Evolutionary conservation across 2,888 invertebrate genomes (phyloP).

Genomic region (Heliconius ethilla): DNA sequence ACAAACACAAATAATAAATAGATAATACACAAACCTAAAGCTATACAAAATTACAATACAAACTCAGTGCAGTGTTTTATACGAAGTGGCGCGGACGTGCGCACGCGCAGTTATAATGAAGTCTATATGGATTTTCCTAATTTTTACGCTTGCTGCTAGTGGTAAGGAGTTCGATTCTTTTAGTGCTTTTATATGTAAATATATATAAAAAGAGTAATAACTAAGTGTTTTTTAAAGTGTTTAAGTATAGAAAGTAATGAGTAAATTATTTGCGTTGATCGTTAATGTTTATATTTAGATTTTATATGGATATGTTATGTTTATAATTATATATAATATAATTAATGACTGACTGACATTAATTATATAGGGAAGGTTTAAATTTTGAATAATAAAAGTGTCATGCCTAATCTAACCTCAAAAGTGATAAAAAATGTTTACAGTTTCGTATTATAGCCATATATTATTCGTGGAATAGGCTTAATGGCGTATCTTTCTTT

Average conservation of each 20-base stretch:
- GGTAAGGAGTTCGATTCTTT: constrained; percentile 34
- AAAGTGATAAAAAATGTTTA: neutral
- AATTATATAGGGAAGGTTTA: neutral
- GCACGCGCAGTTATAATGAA: constrained; percentile 42
- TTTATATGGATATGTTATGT: neutral
- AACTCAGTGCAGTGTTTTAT: constrained; percentile 30
- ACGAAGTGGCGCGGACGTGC: constrained; percentile 33
- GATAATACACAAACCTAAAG: constrained; percentile 1
- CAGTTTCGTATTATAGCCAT: neutral
- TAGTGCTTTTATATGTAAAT: neutral
- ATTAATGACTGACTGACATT: neutral
- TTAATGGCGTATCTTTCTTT: too few relatives aligned
- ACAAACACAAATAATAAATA: neutral
- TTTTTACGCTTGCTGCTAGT: constrained; percentile 34
- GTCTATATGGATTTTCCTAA: constrained; percentile 44
- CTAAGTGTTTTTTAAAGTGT: neutral
- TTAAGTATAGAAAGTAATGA: neutral
- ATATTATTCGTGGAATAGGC: neutral
- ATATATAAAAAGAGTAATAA: neutral
- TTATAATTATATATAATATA: neutral
- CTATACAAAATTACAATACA: neutral
- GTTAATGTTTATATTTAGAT: neutral
- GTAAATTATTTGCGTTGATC: neutral
- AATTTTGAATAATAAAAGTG: neutral
- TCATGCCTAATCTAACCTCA: neutral